Evolutionary conservation across 2,113 vertebrate genomes (phyloP), one percentile per base, ranked within the genome.

Genomic region (Nipponia nippon): DNA sequence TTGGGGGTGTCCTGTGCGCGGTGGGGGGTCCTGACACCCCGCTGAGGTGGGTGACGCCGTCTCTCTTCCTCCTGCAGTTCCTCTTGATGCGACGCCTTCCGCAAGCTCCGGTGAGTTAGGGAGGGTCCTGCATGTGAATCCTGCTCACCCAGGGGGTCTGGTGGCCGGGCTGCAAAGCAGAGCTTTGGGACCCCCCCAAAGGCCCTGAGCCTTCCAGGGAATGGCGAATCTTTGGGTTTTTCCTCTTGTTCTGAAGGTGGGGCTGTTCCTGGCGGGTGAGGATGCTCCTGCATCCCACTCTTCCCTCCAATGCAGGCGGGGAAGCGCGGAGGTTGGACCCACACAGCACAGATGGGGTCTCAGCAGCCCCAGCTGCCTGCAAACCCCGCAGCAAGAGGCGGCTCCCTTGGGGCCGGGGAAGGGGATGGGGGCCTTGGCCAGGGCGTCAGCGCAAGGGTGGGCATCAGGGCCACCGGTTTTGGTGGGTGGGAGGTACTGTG

Each of bases 41-140:
- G 2, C 40, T 1, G 10, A 18, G 47, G 30, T 5, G 38, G 58
- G 59, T 26, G 59, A 69, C 1, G 17, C 6, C 2, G 2, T 11
- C 30, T 34, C 22, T 36, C 17, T 78, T 53, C 53, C 65, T 42
- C 42, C 38, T 8, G 4, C 81, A 92, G 92, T 3, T 1, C 84
- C 92, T 2, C 5, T 16, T 4, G 22, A 36, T 4, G 42, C 8
- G 34, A 22, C 7, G 1, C 3, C 55, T 14, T 3, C 26, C 2
- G 1, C 14, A 5, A 6, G 3, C 12, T 4, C 40, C 1, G 30
- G 77, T 69, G 36, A 76, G 83, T 25, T 15, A 1, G n/a, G 40
- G 18, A 2, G n/a, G 5, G 11, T 10, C 7, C 36, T 1, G 4
- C 0, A 0, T 4, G 38, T 6, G 25, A 32, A 36, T 22, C 69